Conservation (phyloP, 2,113 vertebrate genomes). For the Tyto alba region DNA sequence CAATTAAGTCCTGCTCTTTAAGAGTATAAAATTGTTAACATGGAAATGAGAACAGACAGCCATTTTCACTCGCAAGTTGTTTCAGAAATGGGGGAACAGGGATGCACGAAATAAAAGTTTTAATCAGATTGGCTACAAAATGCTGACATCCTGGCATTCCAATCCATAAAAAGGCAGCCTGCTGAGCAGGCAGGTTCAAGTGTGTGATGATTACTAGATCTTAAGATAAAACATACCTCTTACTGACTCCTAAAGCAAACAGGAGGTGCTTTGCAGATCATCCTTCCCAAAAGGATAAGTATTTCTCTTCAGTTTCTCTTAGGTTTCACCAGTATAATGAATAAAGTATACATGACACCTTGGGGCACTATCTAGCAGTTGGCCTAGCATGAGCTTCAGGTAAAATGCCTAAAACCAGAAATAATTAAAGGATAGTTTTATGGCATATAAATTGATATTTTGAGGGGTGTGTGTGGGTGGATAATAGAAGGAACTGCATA, state of each 20-base stretch:
- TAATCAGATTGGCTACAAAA: background rate
- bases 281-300: background rate
- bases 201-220: background rate
- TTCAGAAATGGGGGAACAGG: background rate
- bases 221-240: background rate
- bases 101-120: background rate
- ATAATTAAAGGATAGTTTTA: background rate
- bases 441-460: background rate
- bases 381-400: background rate
- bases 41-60: fast-evolving
- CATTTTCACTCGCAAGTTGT: background rate
- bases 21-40: background rate
- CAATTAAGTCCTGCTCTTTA: background rate
- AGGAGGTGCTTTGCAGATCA: background rate
- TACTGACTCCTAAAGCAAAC: background rate
- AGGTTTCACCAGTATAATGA: background rate
- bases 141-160: background rate
- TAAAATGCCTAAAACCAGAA: background rate
- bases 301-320: background rate
- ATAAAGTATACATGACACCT: background rate
- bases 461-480: fast-evolving
- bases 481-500: background rate
- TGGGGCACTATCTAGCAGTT: background rate
- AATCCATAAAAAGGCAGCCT: background rate
- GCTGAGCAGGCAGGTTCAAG: background rate